These are phyloP conservation scores for Epinotia demarniana DNA, from an alignment of 2,888 invertebrate species.

Conservation along the genomic window DNA sequence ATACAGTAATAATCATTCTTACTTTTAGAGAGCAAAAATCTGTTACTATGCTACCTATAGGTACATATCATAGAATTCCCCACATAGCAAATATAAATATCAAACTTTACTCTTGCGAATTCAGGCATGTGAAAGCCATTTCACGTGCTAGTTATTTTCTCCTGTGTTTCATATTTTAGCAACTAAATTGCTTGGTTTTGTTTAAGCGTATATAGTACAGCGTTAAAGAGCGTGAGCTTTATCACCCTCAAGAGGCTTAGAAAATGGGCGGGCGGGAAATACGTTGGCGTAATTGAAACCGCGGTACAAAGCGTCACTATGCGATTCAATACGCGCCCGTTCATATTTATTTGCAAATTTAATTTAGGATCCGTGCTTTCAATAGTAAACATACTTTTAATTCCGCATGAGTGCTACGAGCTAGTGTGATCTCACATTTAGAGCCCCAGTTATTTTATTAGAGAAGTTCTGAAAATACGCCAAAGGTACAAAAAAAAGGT, in stretches of 20 bases:
- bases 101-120: conserved; percentile 17
- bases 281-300: conserved; percentile 44
- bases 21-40: neutral
- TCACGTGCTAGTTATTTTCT: conserved; percentile 29
- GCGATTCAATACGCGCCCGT: conserved; percentile 11
- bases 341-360: conserved; percentile 28
- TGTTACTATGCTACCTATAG: neutral
- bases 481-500: too few species aligned
- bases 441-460: too few species aligned
- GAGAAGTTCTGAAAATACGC: too few species aligned
- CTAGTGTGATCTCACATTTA: too few species aligned
- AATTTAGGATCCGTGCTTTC: conserved; percentile 7
- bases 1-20: neutral
- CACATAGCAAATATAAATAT: neutral
- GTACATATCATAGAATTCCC: neutral
- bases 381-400: conserved; percentile 7
- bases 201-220: conserved; percentile 40
- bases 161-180: conserved; percentile 44
- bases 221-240: conserved; percentile 45
- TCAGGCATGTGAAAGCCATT: conserved; percentile 21
- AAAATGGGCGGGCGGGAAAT: conserved; percentile 44
- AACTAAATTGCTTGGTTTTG: conserved; percentile 45
- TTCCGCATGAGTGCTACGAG: conserved; percentile 1
- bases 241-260: conserved; percentile 45
- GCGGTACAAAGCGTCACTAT: conserved; percentile 41